Base-by-base conservation (phyloP, 2,797 vertebrate genomes). In the Yasuhikotakia modesta region DNA sequence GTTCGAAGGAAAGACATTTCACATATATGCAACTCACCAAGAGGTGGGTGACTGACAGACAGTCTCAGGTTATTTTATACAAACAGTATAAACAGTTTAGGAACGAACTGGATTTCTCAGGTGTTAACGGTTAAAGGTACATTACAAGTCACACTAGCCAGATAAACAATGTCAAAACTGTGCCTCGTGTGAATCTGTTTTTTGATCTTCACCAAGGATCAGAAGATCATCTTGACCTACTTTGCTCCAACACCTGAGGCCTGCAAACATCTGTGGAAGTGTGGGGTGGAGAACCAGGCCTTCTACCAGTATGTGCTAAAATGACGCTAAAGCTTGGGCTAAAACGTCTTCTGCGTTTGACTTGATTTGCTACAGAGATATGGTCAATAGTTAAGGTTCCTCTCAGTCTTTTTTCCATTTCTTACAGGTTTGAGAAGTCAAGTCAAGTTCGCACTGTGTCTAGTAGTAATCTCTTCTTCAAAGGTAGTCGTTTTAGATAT, bases 401-500 rank as follows among this genome's bases (percentile, higher is more conserved):
- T n/a, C 10, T 72, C 1, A 21, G 17, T 76, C 68, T 85, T 24
- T 67, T 84, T 35, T 45, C 27, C 83, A 84, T 64, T 67, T 71
- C 30, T 39, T 19, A 46, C 85, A 99, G 97, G 92, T 86, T 99
- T 91, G 97, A 99, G 88, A 99, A 99, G 88, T 99, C 97, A 0
- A 99, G 97, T 90, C 97, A 99, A 90, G 97, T 99, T 57, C 92
- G 97, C 81, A 98, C 97, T 0, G 96, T 99, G 83, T 98, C 97
- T 86, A 99, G 97, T 92, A 98, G 97, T 90, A 99, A 99, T 85
- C 91, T 99, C 57, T 99, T 99, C 92, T 99, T 99, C 87, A 98
- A 99, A 91, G 97, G 97, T 2, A 99, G 97, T 87, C 95, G 97
- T 73, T 99, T 98, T 87, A 94, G 97, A 90, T 99, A 98, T 95